phyloP scores from a whole-genome alignment of 1,140 invertebrate species.

The Halesus radiatus region DNA sequence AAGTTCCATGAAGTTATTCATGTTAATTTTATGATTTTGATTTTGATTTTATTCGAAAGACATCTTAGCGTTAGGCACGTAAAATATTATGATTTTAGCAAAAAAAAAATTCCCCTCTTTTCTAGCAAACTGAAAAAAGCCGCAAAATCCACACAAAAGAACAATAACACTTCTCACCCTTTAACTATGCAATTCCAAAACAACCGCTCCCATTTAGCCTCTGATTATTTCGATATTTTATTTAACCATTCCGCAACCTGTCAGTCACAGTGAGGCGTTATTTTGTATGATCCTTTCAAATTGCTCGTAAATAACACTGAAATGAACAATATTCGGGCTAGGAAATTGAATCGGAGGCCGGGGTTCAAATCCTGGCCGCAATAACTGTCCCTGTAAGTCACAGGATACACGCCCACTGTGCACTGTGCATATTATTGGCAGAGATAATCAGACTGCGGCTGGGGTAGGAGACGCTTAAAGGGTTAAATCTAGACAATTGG shows the following conservation, averaged over 20 bases:
- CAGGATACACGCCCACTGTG: conserved; percentile 44
- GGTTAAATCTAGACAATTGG: conserved; percentile 23
- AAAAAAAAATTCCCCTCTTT: no score
- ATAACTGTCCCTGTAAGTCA: conserved; percentile 52
- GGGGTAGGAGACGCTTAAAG: conserved; percentile 28
- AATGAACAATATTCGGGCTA: conserved; percentile 50
- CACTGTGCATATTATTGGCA: conserved; percentile 54
- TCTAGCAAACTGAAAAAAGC: no score
- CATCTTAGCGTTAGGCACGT: no score
- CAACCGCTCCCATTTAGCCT: conserved; percentile 23
- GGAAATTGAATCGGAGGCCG: conserved; percentile 49
- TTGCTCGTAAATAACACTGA: conserved; percentile 54
- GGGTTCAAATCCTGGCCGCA: conserved; percentile 47
- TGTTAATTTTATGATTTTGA: no score
- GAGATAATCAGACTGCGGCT: conserved; percentile 43
- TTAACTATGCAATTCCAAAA: conserved; percentile 32
- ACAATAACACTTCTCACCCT: conserved; percentile 46
- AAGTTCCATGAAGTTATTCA: no score
- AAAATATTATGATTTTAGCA: no score
- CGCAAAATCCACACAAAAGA: no score
- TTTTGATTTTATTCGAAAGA: no score
- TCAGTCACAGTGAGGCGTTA: conserved; percentile 52
- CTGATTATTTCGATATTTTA: conserved; percentile 51
- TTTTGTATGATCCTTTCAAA: conserved; percentile 16
- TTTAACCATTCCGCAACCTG: conserved; percentile 27